Percentiles rank a stretch among this genome's conserved stretches.
Evolutionary conservation across 2,797 vertebrate genomes (phyloP).

Genomic region (Myoxocephalus aenaeus): DNA sequence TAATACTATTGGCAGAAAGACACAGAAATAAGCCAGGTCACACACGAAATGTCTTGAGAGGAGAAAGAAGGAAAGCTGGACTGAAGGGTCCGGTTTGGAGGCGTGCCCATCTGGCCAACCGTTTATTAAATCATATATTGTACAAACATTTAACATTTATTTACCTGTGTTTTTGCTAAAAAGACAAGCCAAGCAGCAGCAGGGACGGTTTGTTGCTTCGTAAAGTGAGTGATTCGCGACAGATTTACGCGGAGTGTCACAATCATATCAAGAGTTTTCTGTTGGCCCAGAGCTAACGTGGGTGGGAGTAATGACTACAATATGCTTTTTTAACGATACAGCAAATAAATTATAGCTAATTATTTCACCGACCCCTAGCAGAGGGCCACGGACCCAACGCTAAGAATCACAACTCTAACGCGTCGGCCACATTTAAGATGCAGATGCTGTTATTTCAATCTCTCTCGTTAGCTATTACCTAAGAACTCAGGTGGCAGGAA

Average conservation of each 20-base stretch:
- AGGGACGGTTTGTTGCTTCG: too few relatives aligned
- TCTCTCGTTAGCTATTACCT: not conserved
- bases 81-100: too few relatives aligned
- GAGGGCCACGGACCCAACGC: too few relatives aligned
- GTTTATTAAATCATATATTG: not conserved
- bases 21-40: constrained; percentile 29
- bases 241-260: not conserved
- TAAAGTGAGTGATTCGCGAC: too few relatives aligned
- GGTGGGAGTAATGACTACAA: not conserved
- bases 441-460: not conserved
- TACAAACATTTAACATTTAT: not conserved
- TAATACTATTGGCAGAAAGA: constrained; percentile 28
- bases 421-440: too few relatives aligned
- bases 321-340: not conserved
- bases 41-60: constrained; percentile 17
- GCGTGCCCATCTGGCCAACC: not conserved
- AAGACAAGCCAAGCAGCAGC: too few relatives aligned
- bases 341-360: not conserved
- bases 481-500: not conserved
- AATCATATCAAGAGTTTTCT: not conserved
- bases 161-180: too few relatives aligned
- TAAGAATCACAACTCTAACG: too few relatives aligned
- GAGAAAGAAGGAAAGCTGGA: constrained; percentile 21
- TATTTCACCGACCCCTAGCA: too few relatives aligned
- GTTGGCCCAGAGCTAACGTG: not conserved